Evolutionary conservation across 2,888 invertebrate genomes (phyloP).

Genomic region (Philhelius pedissequus): DNA sequence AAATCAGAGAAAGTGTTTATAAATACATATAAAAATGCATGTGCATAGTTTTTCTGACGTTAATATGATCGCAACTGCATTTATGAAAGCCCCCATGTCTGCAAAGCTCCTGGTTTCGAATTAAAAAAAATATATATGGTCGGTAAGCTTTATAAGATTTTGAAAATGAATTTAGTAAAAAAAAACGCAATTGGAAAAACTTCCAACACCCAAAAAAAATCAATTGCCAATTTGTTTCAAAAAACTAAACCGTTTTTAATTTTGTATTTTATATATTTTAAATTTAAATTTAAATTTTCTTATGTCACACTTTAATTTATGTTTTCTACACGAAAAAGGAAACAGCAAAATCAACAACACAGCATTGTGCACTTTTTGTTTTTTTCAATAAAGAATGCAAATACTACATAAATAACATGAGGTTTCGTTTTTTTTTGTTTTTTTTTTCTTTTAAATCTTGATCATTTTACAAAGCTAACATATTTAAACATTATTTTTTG

Average conservation of each 20-base stretch:
- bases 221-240: not conserved
- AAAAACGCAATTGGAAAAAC: not conserved
- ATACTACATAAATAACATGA: slow-evolving; percentile 37
- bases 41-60: no score
- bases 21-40: no score
- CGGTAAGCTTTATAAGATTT: no score
- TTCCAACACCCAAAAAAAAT: not conserved
- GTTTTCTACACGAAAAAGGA: slow-evolving; percentile 20
- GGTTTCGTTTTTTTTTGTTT: slow-evolving; percentile 8
- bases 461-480: slow-evolving; percentile 51
- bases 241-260: not conserved
- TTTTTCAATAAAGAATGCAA: slow-evolving; percentile 29
- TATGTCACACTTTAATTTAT: slow-evolving; percentile 17
- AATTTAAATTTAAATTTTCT: slow-evolving; percentile 16
- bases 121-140: no score
- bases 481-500: slow-evolving; percentile 6
- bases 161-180: no score
- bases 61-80: no score
- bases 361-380: slow-evolving; percentile 18
- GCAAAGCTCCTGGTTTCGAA: no score
- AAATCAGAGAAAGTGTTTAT: no score
- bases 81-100: no score
- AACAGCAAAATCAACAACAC: slow-evolving; percentile 32
- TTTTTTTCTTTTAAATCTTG: slow-evolving; percentile 33
- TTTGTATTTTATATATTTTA: slow-evolving; percentile 20